Percentiles rank a stretch among this genome's conserved stretches.
phyloP scores from a whole-genome alignment of 2,888 invertebrate species.

The Sinotaia quadrata region DNA sequence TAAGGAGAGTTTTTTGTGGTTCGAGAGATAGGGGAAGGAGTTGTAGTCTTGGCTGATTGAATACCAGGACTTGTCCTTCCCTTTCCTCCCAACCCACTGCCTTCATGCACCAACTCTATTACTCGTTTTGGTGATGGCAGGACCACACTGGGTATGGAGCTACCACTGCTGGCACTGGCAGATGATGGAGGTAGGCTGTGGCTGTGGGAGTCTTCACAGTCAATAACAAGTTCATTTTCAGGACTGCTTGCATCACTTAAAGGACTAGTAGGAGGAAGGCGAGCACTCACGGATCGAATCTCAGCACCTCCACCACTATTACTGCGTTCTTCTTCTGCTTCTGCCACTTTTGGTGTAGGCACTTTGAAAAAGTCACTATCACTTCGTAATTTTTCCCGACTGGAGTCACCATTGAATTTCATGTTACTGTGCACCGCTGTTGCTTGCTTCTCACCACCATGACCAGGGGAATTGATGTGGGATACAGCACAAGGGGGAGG shows the following conservation, averaged over 20 bases:
- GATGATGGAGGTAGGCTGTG: constrained; percentile 17
- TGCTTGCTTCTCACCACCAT: background rate
- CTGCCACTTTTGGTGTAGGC: constrained; percentile 52
- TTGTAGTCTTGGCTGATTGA: constrained; percentile 4
- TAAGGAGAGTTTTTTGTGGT: constrained; percentile 46
- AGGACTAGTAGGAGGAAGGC: constrained; percentile 43
- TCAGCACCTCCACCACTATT: background rate
- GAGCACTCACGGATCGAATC: background rate
- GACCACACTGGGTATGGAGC: background rate
- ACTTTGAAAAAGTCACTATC: constrained; percentile 57
- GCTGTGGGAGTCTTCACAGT: constrained; percentile 54
- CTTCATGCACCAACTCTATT: constrained; percentile 14
- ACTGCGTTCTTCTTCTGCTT: constrained; percentile 37
- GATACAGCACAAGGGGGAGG: background rate
- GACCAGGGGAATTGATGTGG: background rate
- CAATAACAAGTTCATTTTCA: constrained; percentile 71
- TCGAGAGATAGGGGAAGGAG: constrained; percentile 15
- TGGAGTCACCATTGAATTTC: constrained; percentile 35
- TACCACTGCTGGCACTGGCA: constrained; percentile 1
- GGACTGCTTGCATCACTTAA: constrained; percentile 68
- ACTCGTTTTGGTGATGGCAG: constrained; percentile 28
- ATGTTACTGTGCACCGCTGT: constrained; percentile 15
- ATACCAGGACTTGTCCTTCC: constrained; percentile 16
- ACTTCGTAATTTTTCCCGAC: constrained; percentile 25
- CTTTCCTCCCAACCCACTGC: background rate